phyloP scores from a whole-genome alignment of 2,888 invertebrate species.

The Nasonia oneida region DNA sequence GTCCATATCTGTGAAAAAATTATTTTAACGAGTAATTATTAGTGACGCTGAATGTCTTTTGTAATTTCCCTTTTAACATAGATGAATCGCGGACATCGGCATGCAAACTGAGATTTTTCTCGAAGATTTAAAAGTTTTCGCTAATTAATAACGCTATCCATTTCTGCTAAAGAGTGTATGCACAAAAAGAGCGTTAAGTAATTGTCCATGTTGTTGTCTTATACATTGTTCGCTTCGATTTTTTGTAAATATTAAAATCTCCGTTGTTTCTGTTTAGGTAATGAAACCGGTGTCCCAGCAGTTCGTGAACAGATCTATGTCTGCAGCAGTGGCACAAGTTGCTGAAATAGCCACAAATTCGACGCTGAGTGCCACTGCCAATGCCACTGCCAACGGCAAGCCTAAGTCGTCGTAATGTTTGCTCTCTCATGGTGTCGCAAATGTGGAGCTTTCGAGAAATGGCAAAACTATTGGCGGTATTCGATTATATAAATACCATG shows the following conservation, averaged over 20 bases:
- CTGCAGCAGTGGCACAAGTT: constrained; percentile 89
- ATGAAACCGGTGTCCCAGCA: constrained; percentile 92
- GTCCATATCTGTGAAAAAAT: constrained; percentile 41
- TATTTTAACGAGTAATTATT: neutral
- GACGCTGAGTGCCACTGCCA: constrained; percentile 78
- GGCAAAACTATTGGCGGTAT: constrained; percentile 56
- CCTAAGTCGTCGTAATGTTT: constrained; percentile 83
- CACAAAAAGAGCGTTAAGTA: constrained; percentile 60
- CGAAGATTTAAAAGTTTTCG: constrained; percentile 50
- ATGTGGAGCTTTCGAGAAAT: constrained; percentile 55
- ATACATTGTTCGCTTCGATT: constrained; percentile 2
- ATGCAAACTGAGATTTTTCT: constrained; percentile 48
- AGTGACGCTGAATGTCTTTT: constrained; percentile 34
- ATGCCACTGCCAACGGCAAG: constrained; percentile 82
- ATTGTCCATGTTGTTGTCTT: constrained; percentile 52
- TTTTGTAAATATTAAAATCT: neutral
- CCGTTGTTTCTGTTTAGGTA: constrained; percentile 81
- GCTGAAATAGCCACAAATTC: constrained; percentile 85
- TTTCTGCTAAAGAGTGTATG: constrained; percentile 52
- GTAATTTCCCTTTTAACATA: constrained; percentile 45
- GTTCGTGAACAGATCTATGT: constrained; percentile 90
- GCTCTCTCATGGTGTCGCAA: constrained; percentile 63
- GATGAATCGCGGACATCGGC: constrained; percentile 31
- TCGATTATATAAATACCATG: constrained; percentile 44
- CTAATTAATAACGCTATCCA: constrained; percentile 47